Base-by-base conservation (phyloP, 2,113 vertebrate genomes). In the Chlorocebus sabaeus region DNA sequence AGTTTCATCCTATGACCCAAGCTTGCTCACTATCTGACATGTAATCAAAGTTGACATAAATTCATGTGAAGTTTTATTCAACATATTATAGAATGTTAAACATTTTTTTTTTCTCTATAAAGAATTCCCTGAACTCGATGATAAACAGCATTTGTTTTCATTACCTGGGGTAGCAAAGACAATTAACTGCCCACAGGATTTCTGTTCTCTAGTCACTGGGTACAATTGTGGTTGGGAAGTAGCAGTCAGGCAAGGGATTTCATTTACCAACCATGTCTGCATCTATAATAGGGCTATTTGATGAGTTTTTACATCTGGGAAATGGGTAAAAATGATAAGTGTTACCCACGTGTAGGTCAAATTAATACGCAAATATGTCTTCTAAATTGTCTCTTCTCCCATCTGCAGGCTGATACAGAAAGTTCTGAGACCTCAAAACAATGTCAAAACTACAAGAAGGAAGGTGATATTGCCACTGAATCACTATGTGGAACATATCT, bases 21-120 rank as follows among this genome's bases (percentile, higher is more conserved):
- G 2, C 32, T 68, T 91, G 7, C 35, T 76, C 20, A 40, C 2
- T 17, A n/a, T 6, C 59, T 89, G 70, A n/a, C 25, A 32, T n/a
- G 57, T n/a, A 76, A 72, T 86, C 67, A 83, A 95, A 95, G 6
- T 20, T 72, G 22, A 85, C 83, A 94, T 70, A 76, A 50, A 88
- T 61, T 48, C 73, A 48, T 17, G 48, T 82, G 17, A 93, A 52
- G 1, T 43, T 85, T 61, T 95, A 22, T 68, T 48, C 73, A 78
- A 61, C 55, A 82, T 50, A 6, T 52, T 73, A 0, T 17, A 43
- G 7, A 86, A 8, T 68, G 3, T n/a, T 8, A 89, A 86, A 86
- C 0, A 23, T 55, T 67, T 59, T 70, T 52, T 81, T 81, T 57
- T 81, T 92, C 3, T 5, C 8, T 55, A 50, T 38, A 25, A 96